Percentiles rank a stretch among this genome's conserved stretches.
These are phyloP conservation scores for Macrosteles quadrilineatus DNA, from an alignment of 1,140 invertebrate species.

Conservation along the genomic window DNA sequence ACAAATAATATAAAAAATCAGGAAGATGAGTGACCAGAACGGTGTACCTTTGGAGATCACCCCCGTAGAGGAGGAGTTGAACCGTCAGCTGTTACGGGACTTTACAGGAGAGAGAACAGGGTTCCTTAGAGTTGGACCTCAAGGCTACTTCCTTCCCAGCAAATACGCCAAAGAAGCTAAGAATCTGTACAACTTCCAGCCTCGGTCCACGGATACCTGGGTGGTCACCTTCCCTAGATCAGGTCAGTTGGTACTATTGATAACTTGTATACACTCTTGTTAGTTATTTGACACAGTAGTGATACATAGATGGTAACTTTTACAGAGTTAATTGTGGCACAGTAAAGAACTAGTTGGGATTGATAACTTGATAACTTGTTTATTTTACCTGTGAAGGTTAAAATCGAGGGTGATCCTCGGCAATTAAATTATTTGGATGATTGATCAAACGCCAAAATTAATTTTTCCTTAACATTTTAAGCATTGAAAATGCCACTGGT, in stretches of 20 bases:
- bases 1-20: not conserved
- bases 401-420: too few species aligned
- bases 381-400: too few species aligned
- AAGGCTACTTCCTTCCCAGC: conserved; percentile 70
- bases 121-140: conserved; percentile 69
- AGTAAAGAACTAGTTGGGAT: too few species aligned
- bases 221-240: conserved; percentile 77
- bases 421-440: too few species aligned
- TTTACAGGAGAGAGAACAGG: conserved; percentile 66
- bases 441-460: too few species aligned
- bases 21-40: conserved; percentile 3
- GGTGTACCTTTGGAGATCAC: conserved; percentile 27
- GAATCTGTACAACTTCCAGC: conserved; percentile 66
- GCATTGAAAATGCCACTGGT: too few species aligned
- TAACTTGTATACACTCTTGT: conserved; percentile 60
- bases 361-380: too few species aligned
- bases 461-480: too few species aligned
- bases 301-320: too few species aligned
- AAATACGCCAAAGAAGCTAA: conserved; percentile 63
- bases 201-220: conserved; percentile 60
- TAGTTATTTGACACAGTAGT: not conserved
- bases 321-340: too few species aligned
- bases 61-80: conserved; percentile 45
- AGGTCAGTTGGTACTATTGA: conserved; percentile 67
- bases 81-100: conserved; percentile 47